Base-by-base conservation (phyloP, 2,888 invertebrate species). In the Lacanobia wlatinum region DNA sequence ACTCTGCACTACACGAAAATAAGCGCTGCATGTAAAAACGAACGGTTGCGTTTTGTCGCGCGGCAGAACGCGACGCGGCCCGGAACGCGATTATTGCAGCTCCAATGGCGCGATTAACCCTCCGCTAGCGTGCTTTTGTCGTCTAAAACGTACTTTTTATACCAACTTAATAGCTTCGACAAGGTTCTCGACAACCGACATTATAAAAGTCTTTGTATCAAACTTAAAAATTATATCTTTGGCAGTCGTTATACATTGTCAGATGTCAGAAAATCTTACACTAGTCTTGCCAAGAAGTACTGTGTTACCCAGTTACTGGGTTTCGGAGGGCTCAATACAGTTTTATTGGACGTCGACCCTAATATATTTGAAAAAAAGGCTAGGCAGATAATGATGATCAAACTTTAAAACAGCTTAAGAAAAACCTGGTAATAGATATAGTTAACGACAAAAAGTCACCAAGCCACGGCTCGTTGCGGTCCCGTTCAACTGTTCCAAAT, bases 51-150 rank as follows among this genome's bases (percentile, higher is more conserved):
- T 84, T 78, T 75, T 76, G 73, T 75, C 83, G 80, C 73, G 77
- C 73, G 78, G 70, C 76, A 76, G 77, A 79, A 82, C 84, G 80
- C 81, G 76, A 76, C 76, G 76, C 84, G 70, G 81, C 84, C 86
- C 86, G 87, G 85, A 91, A 90, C 89, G 88, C 91, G 91, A 93
- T 93, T 93, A 94, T 90, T 92, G 90, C 92, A 89, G 90, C 89
- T 89, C 87, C 90, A 90, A 92, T 91, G 91, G 90, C 87, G 84
- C 92, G 89, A 92, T 93, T 93, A 93, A 92, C 90, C 90, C 88
- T 84, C 88, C 87, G 73, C 86, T 82, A 76, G 84, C 87, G 81
- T 87, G 89, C 87, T 87, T 86, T 88, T 87, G 89, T 88, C 90
- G 87, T 89, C 86, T 78, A 82, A 87, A 86, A 80, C 74, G 76